phyloP scores from a whole-genome alignment of 2,888 invertebrate genomes.

The Aporophyla nigra region DNA sequence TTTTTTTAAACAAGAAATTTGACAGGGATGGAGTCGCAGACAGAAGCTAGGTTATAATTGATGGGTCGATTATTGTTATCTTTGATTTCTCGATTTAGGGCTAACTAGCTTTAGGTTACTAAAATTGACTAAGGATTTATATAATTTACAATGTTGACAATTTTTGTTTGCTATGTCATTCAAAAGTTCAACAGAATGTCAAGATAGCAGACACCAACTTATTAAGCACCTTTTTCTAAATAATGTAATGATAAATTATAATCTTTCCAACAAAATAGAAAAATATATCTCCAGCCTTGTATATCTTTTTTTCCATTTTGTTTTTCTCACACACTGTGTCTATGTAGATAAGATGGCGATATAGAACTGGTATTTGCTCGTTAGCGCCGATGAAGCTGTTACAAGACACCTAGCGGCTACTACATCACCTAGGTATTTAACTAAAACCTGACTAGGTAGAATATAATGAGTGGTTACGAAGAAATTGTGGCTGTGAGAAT shows the following conservation, averaged over 20 bases:
- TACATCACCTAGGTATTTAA: slow-evolving; percentile 54
- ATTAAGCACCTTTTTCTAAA: slow-evolving; percentile 7
- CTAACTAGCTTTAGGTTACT: too few species aligned
- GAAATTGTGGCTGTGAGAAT: background rate
- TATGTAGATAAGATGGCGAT: slow-evolving; percentile 39
- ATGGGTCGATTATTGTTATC: background rate
- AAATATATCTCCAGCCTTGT: slow-evolving; percentile 7
- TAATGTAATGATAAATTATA: background rate
- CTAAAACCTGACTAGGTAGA: slow-evolving; percentile 28
- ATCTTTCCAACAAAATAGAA: slow-evolving; percentile 13
- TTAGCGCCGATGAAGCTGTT: slow-evolving; percentile 63
- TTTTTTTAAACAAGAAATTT: background rate
- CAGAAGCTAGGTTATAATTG: background rate
- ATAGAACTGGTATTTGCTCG: slow-evolving; percentile 65
- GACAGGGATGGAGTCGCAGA: background rate
- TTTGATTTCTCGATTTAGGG: background rate
- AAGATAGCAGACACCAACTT: background rate
- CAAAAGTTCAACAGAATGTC: background rate
- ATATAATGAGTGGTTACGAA: slow-evolving; percentile 15
- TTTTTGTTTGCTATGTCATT: background rate
- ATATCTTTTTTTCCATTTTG: background rate
- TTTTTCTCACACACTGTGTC: slow-evolving; percentile 8
- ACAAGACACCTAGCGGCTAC: slow-evolving; percentile 47
- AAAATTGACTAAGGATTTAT: too few species aligned
- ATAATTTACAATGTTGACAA: background rate